Conservation (phyloP, 2,113 vertebrate genomes). For the Notarius quadriscutis region DNA sequence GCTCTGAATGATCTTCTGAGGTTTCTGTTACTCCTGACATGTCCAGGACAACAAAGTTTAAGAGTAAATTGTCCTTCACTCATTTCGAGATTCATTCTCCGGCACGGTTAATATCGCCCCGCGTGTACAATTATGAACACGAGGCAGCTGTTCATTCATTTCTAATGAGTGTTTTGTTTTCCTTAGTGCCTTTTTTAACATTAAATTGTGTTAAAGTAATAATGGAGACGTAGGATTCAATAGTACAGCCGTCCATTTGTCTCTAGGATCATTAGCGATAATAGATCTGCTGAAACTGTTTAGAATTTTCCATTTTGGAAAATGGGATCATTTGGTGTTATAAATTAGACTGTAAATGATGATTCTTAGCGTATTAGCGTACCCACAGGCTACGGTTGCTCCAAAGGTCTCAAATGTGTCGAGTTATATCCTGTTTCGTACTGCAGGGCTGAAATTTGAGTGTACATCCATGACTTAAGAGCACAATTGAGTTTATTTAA, state of each 20-base stretch:
- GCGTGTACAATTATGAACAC: constrained; percentile 53
- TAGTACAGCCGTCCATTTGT: constrained; percentile 55
- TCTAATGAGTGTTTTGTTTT: constrained; percentile 62
- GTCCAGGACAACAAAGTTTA: neutral
- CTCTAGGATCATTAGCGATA: constrained; percentile 56
- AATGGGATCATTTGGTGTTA: constrained; percentile 51
- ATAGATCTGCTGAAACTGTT: constrained; percentile 56
- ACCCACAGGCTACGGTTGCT: constrained; percentile 28
- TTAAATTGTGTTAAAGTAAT: constrained; percentile 59
- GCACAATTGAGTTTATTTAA: constrained; percentile 37
- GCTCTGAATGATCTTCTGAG: neutral
- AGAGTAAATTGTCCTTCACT: constrained; percentile 24
- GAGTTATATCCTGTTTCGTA: neutral
- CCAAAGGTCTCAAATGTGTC: constrained; percentile 19
- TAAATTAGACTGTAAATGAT: constrained; percentile 52
- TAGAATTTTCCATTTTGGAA: constrained; percentile 56
- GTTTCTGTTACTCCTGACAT: neutral
- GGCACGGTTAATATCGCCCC: constrained; percentile 50
- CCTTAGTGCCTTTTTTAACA: constrained; percentile 50
- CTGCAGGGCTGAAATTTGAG: constrained; percentile 19
- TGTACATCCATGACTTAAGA: constrained; percentile 24
- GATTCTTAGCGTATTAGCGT: constrained; percentile 32
- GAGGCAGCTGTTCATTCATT: constrained; percentile 59
- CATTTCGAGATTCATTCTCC: constrained; percentile 46
- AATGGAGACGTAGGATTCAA: constrained; percentile 58